These are phyloP conservation scores for Sciurus carolinensis DNA, from an alignment of 2,797 vertebrate genomes.

Conservation along the genomic window DNA sequence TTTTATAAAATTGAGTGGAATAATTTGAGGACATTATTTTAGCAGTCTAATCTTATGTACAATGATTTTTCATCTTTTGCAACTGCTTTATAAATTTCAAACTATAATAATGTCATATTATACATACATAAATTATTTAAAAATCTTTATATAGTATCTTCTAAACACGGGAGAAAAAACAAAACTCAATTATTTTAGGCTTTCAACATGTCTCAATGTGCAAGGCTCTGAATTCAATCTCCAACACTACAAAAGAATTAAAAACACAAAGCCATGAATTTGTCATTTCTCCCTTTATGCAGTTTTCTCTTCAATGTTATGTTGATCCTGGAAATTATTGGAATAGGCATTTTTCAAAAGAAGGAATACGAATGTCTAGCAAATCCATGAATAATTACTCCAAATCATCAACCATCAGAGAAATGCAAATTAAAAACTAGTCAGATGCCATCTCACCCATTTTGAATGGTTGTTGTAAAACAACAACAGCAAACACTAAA, in stretches of 20 bases:
- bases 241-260: too few species aligned
- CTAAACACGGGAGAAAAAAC: accelerated
- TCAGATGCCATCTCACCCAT: too few species aligned
- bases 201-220: too few species aligned
- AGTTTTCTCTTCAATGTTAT: background rate
- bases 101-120: background rate
- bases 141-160: background rate
- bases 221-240: too few species aligned
- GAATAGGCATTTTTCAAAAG: too few species aligned
- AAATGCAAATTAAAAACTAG: background rate
- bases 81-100: background rate
- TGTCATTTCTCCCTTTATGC: background rate
- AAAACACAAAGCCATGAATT: too few species aligned
- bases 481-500: too few species aligned
- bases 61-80: background rate
- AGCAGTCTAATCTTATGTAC: background rate
- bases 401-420: background rate
- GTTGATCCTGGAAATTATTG: background rate
- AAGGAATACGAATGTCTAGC: too few species aligned
- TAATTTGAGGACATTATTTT: background rate
- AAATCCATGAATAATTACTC: background rate
- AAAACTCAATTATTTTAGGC: background rate
- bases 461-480: background rate
- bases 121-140: background rate
- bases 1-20: background rate